phyloP scores from a whole-genome alignment of 2,888 invertebrate genomes.

The Lomographa bimaculata region DNA sequence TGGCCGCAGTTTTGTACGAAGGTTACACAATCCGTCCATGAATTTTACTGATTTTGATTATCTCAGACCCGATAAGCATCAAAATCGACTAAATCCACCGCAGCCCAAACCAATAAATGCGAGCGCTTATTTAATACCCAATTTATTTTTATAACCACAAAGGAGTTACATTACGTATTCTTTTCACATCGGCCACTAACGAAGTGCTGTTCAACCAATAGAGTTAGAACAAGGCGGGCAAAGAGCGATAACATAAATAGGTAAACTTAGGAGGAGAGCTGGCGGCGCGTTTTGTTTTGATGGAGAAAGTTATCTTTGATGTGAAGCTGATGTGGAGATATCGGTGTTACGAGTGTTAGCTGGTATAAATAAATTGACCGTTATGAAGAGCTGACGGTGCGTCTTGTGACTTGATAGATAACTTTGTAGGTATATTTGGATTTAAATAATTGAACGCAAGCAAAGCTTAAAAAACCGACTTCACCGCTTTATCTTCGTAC shows the following conservation, averaged over 20 bases:
- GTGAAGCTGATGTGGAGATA: background rate
- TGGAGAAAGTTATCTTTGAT: slow-evolving; percentile 1
- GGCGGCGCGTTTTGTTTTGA: slow-evolving; percentile 5
- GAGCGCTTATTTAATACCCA: slow-evolving; percentile 15
- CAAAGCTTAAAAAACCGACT: too few relatives aligned
- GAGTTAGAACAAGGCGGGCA: slow-evolving; percentile 21
- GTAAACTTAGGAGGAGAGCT: slow-evolving; percentile 25
- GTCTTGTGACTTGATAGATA: too few relatives aligned
- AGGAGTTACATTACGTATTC: slow-evolving; percentile 20
- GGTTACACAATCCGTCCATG: too few relatives aligned
- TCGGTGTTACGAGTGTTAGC: background rate
- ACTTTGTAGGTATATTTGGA: too few relatives aligned
- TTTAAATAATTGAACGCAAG: too few relatives aligned
- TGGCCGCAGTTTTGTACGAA: too few relatives aligned
- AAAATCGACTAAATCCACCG: too few relatives aligned
- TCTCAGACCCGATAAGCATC: too few relatives aligned
- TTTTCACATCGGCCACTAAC: slow-evolving; percentile 25
- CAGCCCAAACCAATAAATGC: slow-evolving; percentile 6
- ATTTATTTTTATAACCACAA: slow-evolving; percentile 19
- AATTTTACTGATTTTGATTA: too few relatives aligned
- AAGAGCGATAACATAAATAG: slow-evolving; percentile 30
- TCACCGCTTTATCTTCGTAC: too few relatives aligned
- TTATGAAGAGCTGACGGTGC: too few relatives aligned
- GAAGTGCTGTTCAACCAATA: slow-evolving; percentile 27
- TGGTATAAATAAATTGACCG: too few relatives aligned